Evolutionary conservation across 2,888 invertebrate genomes (phyloP).

Genomic region (Cactoblastis cactorum): DNA sequence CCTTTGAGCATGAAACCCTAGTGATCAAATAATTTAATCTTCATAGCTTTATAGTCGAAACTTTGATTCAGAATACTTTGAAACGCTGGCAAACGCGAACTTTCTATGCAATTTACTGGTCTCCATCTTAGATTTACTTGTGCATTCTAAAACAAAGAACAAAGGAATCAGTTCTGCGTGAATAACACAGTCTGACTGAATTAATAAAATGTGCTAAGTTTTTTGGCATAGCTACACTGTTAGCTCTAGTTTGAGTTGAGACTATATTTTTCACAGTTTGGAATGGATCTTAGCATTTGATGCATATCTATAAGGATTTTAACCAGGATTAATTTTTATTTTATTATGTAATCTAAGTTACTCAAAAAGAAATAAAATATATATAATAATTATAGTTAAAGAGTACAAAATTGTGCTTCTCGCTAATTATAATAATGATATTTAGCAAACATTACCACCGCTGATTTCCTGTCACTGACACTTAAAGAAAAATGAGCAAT

Average conservation of each 20-base stretch:
- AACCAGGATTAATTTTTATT: no score
- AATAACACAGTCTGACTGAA: slow-evolving; percentile 59
- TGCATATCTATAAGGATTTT: no score
- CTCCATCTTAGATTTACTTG: slow-evolving; percentile 36
- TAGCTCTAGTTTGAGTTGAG: slow-evolving; percentile 14
- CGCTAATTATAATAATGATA: no score
- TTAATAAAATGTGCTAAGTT: slow-evolving; percentile 61
- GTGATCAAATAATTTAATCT: slow-evolving; percentile 24
- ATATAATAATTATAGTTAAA: no score
- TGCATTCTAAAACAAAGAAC: slow-evolving; percentile 40
- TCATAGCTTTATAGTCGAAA: slow-evolving; percentile 20
- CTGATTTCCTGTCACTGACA: no score
- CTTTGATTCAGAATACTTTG: slow-evolving; percentile 13
- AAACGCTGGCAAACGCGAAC: slow-evolving; percentile 19
- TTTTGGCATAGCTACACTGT: slow-evolving; percentile 52
- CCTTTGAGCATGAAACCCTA: no score
- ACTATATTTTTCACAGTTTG: slow-evolving; percentile 19
- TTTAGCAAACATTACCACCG: no score
- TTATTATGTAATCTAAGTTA: no score
- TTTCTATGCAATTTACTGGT: slow-evolving; percentile 30
- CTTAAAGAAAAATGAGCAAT: no score
- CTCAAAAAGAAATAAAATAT: no score
- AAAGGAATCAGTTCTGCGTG: slow-evolving; percentile 51
- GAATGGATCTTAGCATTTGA: no score
- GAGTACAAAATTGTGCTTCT: no score